These are phyloP conservation scores for Mobula hypostoma DNA, from an alignment of 2,113 vertebrate genomes.

Conservation along the genomic window DNA sequence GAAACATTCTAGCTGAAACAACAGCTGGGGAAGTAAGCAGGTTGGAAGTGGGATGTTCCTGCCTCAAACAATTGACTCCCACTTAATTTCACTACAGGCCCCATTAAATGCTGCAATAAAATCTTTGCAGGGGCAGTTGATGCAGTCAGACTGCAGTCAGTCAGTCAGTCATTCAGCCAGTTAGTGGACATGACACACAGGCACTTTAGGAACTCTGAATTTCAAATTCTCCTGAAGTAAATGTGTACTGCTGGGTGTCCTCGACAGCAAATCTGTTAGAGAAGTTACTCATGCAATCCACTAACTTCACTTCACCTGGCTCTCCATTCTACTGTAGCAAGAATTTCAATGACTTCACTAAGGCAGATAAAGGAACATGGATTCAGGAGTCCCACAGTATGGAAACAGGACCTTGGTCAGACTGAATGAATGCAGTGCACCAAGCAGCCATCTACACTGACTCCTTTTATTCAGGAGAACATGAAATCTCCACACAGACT, in stretches of 20 bases:
- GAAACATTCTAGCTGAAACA: background rate
- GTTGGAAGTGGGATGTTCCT: no score
- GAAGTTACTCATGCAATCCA: background rate
- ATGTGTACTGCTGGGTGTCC: background rate
- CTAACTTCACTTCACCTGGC: background rate
- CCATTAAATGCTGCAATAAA: background rate
- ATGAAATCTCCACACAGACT: no score
- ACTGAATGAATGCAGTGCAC: no score
- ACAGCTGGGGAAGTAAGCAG: background rate
- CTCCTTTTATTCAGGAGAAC: no score
- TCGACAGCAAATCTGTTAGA: background rate
- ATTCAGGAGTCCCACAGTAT: no score
- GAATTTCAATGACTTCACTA: background rate
- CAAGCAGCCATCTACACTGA: no score
- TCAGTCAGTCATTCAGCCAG: background rate
- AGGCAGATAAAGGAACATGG: background rate
- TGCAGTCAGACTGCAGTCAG: background rate
- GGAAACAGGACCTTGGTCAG: no score
- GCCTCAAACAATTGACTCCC: background rate
- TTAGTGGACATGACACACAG: background rate
- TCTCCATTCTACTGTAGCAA: background rate
- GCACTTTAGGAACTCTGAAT: background rate
- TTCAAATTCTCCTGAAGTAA: background rate
- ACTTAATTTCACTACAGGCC: background rate
- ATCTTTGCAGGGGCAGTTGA: background rate